Base-by-base conservation (phyloP, 2,797 vertebrate species). In the Tarsius wallacei region DNA sequence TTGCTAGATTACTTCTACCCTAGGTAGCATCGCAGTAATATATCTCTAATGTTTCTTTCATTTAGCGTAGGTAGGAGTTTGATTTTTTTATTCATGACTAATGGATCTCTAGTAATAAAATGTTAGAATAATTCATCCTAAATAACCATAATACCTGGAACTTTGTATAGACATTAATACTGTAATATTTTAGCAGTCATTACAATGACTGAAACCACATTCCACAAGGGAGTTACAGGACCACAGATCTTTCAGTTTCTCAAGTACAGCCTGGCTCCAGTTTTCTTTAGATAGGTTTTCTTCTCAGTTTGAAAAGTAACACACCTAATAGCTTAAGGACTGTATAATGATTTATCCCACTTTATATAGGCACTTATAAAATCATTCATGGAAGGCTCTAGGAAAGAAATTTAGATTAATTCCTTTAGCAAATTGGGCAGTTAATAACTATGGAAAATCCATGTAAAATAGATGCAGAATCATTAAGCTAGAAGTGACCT, bases 361-460 rank as follows among this genome's bases (percentile, higher is more conserved):
- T 85, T 80, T 36, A 31, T 68, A 33, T 6, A 33, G 47, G 36
- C 59, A 61, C 26, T 49, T 81, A 55, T 19, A 78, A 77, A 66
- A 26, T 68, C 28, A 42, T 73, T 74, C 15, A 42, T 19, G 28
- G 0, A 36, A 90, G 49, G 82, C 31, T 2, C 14, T 55, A 84
- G 88, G 78, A 76, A 74, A 61, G 64, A 66, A 88, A 82, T 88
- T n/a, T 26, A 61, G 49, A 36, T 81, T 59, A 61, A 33, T 57
- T 76, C 80, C 5, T 87, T 94, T 66, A 61, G 4, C 26, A 93
- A 13, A 88, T 28, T 80, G 21, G 11, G 66, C 90, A 42, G 64
- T 90, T 90, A 95, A 73, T 77, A 86, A 63, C 17, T 84, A 13
- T 93, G 68, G 70, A 2, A 89, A 93, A 93, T 80, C 63, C 64